Base-by-base conservation (phyloP, 2,113 vertebrate species). In the Ascaphus truei region DNA sequence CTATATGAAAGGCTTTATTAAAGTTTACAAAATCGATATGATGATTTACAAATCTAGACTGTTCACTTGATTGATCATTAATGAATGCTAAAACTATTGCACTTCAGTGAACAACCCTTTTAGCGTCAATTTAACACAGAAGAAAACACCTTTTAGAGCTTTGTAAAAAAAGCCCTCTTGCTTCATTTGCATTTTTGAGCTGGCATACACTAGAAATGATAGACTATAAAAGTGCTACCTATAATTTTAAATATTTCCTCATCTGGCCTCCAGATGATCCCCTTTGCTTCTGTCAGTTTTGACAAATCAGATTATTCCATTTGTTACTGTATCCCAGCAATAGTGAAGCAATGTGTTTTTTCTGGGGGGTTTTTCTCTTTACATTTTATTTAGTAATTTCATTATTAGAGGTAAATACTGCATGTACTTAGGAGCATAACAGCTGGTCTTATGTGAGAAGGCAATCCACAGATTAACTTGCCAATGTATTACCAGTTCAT, bases 271-370 rank as follows among this genome's bases (percentile, higher is more conserved):
- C 87, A 90, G 87, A 89, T 88, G 89, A 91, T 85, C 79, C 81
- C 78, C 81, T 84, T 81, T 68, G 84, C 80, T 83, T 81, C 81
- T 89, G 87, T 89, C 37, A 71, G 73, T 72, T 86, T 85, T 87
- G 87, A 90, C 87, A 90, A 88, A 90, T 90, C 89, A 88, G 84
- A 89, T 91, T 89, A 85, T 87, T 85, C 74, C 85, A 84, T 77
- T 79, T 83, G 81, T 79, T 80, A 89, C 81, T 82, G 79, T 78
- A 83, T 79, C 79, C 76, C 84, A 79, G 79, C 75, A 86, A 84
- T 77, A 75, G 57, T 63, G 74, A 50, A 36, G 33, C 66, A 29
- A 50, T 37, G 66, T 59, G 66, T 36, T 51, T 45, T 33, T 18
- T 37, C n/a, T n/a, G n/a, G n/a, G n/a, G n/a, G n/a, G n/a, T n/a